These are phyloP conservation scores for Erebia epiphron DNA, from an alignment of 2,888 invertebrate species.

Conservation along the genomic window DNA sequence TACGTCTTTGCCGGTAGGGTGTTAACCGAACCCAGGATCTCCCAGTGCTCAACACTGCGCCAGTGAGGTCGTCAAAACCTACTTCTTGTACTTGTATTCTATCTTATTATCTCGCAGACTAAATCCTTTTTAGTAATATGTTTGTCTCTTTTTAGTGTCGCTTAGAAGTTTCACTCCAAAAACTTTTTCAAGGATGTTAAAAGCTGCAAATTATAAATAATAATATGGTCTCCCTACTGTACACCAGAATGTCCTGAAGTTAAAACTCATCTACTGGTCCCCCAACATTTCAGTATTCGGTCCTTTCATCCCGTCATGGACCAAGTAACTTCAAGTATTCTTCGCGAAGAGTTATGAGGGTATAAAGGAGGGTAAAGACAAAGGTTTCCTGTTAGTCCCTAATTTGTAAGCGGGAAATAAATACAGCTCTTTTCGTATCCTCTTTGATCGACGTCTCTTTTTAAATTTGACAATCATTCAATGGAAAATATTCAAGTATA, in stretches of 20 bases:
- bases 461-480: neutral
- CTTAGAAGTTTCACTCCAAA: too few species aligned
- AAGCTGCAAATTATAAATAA: too few species aligned
- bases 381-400: constrained; percentile 11
- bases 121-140: too few species aligned
- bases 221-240: too few species aligned
- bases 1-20: too few species aligned
- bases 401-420: constrained; percentile 7
- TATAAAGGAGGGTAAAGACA: constrained; percentile 21
- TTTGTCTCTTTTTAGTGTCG: too few species aligned
- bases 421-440: constrained; percentile 13
- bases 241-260: neutral
- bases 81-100: too few species aligned
- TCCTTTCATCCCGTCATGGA: constrained; percentile 17
- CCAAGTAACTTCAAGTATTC: constrained; percentile 24
- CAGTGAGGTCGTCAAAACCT: too few species aligned
- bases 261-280: neutral
- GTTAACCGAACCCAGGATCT: too few species aligned
- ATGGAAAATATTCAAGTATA: neutral
- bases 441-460: constrained; percentile 5
- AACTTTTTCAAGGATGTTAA: too few species aligned
- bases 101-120: too few species aligned
- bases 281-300: constrained; percentile 9
- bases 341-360: constrained; percentile 23
- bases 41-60: too few species aligned